Evolutionary conservation across 2,797 vertebrate genomes (phyloP).

Genomic region (Pyrrhura leucotis): DNA sequence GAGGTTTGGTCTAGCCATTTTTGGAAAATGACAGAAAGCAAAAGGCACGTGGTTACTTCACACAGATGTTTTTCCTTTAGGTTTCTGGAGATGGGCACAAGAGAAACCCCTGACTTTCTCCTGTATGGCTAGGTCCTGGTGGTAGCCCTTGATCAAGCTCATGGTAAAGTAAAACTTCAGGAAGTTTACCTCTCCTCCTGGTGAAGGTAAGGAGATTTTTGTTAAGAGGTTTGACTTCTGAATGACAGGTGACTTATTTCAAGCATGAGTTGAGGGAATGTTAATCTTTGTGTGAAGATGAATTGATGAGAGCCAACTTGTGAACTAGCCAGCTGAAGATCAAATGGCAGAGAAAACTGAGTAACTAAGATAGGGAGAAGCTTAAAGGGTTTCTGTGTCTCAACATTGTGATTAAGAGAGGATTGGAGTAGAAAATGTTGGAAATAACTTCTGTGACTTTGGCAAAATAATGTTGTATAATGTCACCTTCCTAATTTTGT

Average conservation of each 20-base stretch:
- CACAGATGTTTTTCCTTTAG: background rate
- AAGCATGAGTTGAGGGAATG: background rate
- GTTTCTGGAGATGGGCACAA: background rate
- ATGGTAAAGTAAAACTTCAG: background rate
- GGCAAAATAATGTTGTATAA: background rate
- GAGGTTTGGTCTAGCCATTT: background rate
- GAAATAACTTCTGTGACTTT: background rate
- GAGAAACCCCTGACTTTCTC: background rate
- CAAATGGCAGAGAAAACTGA: background rate
- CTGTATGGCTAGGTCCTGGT: background rate
- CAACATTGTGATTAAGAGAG: background rate
- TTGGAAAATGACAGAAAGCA: background rate
- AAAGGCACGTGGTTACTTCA: background rate
- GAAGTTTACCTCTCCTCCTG: background rate
- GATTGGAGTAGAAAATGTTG: background rate
- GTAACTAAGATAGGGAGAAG: background rate
- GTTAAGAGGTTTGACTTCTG: background rate
- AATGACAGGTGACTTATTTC: background rate
- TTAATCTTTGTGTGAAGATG: background rate
- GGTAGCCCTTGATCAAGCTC: background rate
- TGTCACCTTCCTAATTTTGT: background rate
- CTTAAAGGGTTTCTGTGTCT: background rate
- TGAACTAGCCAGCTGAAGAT: background rate
- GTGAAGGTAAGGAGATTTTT: slow-evolving; percentile 24
- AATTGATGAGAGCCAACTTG: background rate